Conservation (phyloP, 1,140 invertebrate species). For the Asobara japonica region DNA sequence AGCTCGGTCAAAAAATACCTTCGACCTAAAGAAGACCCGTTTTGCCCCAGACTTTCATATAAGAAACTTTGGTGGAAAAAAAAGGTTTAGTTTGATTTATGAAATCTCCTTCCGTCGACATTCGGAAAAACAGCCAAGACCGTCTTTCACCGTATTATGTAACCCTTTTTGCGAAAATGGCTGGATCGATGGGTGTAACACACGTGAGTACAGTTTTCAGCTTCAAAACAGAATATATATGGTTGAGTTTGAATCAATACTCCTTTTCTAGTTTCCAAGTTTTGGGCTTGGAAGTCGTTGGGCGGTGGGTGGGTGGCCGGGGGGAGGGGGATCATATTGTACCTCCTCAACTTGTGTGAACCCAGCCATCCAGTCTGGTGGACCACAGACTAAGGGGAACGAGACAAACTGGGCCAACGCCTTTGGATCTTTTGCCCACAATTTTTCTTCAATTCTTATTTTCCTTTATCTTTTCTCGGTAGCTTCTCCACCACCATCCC, state of each 20-base stretch:
- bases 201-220: background rate
- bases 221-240: background rate
- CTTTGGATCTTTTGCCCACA: background rate
- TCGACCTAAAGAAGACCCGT: too few species aligned
- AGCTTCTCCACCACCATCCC: background rate
- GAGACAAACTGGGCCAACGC: slow-evolving; percentile 2
- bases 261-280: background rate
- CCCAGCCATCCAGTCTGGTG: too few species aligned
- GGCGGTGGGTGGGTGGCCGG: too few species aligned
- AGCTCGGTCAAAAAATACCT: too few species aligned
- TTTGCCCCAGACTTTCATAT: background rate
- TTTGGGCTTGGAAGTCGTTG: background rate
- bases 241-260: background rate
- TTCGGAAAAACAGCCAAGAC: background rate
- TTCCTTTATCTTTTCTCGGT: background rate
- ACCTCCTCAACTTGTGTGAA: background rate
- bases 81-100: background rate
- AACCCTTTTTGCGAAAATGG: background rate
- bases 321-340: too few species aligned
- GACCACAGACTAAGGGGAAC: background rate
- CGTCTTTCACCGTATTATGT: background rate
- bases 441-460: background rate
- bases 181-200: background rate
- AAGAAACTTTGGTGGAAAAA: background rate
- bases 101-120: background rate